Base-by-base conservation (phyloP, 2,888 invertebrate genomes). In the Hyppa rectilinea region DNA sequence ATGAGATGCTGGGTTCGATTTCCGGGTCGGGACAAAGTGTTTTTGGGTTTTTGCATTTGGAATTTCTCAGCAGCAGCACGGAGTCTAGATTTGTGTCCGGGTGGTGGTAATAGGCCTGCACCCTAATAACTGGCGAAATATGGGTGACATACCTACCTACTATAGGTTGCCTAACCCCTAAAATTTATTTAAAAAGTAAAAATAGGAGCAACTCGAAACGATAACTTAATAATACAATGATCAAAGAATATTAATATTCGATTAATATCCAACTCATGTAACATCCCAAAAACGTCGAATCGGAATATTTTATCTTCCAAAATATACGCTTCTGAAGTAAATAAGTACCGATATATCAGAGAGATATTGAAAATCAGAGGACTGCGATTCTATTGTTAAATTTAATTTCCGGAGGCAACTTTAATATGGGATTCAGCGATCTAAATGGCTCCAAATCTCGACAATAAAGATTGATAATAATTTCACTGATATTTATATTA, bases 361-460 rank as follows among this genome's bases (percentile, higher is more conserved):
- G 63, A 60, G 43, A 75, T 80, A 71, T 71, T 80, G 55, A 40
- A 62, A 68, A 69, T 38, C 34, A 58, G 38, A 66, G 50, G 49
- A 62, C 55, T 75, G 31, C 52, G 52, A 70, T 70, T 62, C 55
- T 60, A 75, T 78, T 75, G 75, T 70, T 71, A 68, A 71, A 75
- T 75, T 81, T 75, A 75, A 81, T 81, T 72, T 81, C 81, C 81
- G 81, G 78, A 55, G 75, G 59, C 62, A 71, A 58, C 26, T 71
- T 73, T 71, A 71, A 67, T 75, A 75, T 71, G 59, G 49, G 55
- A 79, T 53, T 75, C 66, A 43, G 67, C n/a, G 34, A 52, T 63
- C 14, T 67, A 70, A 63, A 74, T 69, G 69, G 47, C 65, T 74
- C 66, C 50, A 63, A 62, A 63, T 75, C n/a, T 63, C 26, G 50